Evolutionary conservation across 1,140 invertebrate species (phyloP).

Genomic region (Drosophila obscura): DNA sequence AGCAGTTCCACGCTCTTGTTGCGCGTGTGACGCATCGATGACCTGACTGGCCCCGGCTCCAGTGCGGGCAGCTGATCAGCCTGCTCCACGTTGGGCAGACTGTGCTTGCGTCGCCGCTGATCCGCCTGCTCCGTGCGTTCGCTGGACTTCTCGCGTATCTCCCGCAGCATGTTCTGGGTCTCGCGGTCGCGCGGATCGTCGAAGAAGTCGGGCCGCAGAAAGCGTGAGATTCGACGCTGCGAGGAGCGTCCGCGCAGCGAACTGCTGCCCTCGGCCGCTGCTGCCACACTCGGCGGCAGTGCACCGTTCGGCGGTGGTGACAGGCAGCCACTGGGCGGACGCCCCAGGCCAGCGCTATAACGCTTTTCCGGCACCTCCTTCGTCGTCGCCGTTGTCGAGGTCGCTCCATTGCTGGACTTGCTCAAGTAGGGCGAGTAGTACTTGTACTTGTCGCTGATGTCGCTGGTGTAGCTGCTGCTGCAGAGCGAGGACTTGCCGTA

Average conservation of each 20-base stretch:
- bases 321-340: conserved; percentile 80
- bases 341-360: conserved; percentile 66
- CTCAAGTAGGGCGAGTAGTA: conserved; percentile 80
- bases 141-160: conserved; percentile 86
- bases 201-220: conserved; percentile 91
- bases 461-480: conserved; percentile 66
- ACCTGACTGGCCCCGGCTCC: conserved; percentile 12
- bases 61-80: conserved; percentile 7
- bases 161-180: conserved; percentile 87
- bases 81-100: conserved; percentile 63
- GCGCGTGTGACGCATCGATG: conserved; percentile 56
- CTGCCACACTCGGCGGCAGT: conserved; percentile 9
- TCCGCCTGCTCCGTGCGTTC: conserved; percentile 50
- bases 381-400: not conserved
- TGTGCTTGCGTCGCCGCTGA: conserved; percentile 63
- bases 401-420: conserved; percentile 57
- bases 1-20: conserved; percentile 79
- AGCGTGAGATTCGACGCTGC: conserved; percentile 88
- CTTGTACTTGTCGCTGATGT: conserved; percentile 81
- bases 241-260: conserved; percentile 84
- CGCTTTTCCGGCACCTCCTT: conserved; percentile 56
- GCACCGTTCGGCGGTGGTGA: conserved; percentile 60
- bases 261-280: conserved; percentile 54
- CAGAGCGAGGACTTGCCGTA: conserved; percentile 70
- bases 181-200: conserved; percentile 88